Base-by-base conservation (phyloP, 2,797 vertebrate species). In the Pangasius sanitwongsei region DNA sequence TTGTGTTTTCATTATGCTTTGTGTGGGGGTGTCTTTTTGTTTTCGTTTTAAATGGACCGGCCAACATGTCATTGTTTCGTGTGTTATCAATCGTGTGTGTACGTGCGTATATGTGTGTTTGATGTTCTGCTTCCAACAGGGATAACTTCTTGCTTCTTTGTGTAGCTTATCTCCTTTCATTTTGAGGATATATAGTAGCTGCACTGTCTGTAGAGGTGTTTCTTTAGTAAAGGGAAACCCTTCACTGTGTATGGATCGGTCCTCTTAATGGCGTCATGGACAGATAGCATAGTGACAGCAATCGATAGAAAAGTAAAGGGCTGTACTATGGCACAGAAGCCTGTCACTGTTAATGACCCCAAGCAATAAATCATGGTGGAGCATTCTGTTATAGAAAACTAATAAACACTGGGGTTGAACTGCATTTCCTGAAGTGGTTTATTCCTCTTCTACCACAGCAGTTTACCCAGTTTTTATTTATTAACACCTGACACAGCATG, bases 11-110 rank as follows among this genome's bases (percentile, higher is more conserved):
- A 57, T 57, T 34, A 12, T 34, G 78, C 34, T 20, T 61, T 20
- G 53, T 69, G 86, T 44, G 31, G 83, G 53, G 86, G 91, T 31
- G 28, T 91, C 86, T 94, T 93, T 94, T 94, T 94, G 91, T 91
- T 93, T 91, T 92, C 81, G 57, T 83, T 88, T 12, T 63, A 86
- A 89, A 89, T 28, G 85, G 87, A 87, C 92, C 90, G 86, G 85
- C 34, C 78, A 93, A 93, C 94, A 92, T 90, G 91, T 92, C 89
- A 87, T 93, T 82, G 92, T 94, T 94, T 93, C 84, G 92, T 91
- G 77, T 34, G 16, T 77, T 81, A 9, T 34, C 53, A 57, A 5
- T 59, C 8, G 9, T 91, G 67, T 41, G 23, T 72, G 93, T 93
- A 94, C 41, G 82, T 84, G 82, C 92, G 89, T 91, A 93, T 70